These are phyloP conservation scores for Thunnus albacares DNA, from an alignment of 2,797 vertebrate species.

Conservation along the genomic window DNA sequence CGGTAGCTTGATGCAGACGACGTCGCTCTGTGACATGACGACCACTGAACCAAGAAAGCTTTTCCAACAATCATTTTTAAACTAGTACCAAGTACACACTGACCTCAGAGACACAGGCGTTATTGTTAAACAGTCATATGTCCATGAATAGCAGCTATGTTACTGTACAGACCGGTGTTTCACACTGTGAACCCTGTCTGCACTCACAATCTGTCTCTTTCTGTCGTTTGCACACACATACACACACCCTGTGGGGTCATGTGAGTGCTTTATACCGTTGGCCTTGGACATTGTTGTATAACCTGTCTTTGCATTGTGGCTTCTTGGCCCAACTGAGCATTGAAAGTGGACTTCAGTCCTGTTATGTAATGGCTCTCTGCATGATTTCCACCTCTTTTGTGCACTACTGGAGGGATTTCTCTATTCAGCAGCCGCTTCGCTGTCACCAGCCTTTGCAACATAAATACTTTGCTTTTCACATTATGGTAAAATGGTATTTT, in stretches of 20 bases:
- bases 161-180: slow-evolving; percentile 58
- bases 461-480: slow-evolving; percentile 8
- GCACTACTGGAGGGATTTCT: slow-evolving; percentile 27
- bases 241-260: slow-evolving; percentile 42
- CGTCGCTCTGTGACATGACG: slow-evolving; percentile 5
- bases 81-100: slow-evolving; percentile 67
- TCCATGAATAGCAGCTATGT: slow-evolving; percentile 64
- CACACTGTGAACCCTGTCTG: slow-evolving; percentile 55
- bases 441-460: slow-evolving; percentile 21
- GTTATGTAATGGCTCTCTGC: slow-evolving; percentile 66
- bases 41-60: slow-evolving; percentile 3
- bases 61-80: slow-evolving; percentile 26
- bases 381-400: slow-evolving; percentile 45
- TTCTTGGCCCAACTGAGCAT: slow-evolving; percentile 48
- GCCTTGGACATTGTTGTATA: slow-evolving; percentile 75
- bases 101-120: slow-evolving; percentile 69
- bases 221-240: slow-evolving; percentile 19
- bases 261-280: slow-evolving; percentile 51
- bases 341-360: slow-evolving; percentile 69
- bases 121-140: slow-evolving; percentile 71
- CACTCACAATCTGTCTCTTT: slow-evolving; percentile 63
- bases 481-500: slow-evolving; percentile 4
- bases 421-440: slow-evolving; percentile 25
- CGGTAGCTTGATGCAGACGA: slow-evolving; percentile 1
- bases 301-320: slow-evolving; percentile 67